Percentiles rank a stretch among this genome's conserved stretches.
These are phyloP conservation scores for Sebastes diploproa DNA, from an alignment of 2,797 vertebrate species.

Conservation along the genomic window DNA sequence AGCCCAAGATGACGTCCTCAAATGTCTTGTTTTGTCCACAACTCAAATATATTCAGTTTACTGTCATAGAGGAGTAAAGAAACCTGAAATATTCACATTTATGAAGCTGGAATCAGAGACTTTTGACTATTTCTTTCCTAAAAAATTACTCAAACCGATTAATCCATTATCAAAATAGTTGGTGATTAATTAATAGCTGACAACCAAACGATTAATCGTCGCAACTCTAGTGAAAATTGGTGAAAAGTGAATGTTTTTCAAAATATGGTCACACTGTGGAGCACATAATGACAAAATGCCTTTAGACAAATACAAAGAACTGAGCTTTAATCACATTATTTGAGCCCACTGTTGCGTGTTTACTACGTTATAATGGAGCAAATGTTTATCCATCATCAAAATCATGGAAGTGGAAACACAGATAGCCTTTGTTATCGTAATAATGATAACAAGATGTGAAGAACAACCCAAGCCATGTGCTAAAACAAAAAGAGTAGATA, in stretches of 20 bases:
- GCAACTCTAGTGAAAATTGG: too few relatives aligned
- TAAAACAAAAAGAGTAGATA: not conserved
- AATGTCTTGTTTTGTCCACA: too few relatives aligned
- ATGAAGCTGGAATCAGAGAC: too few relatives aligned
- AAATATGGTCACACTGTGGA: not conserved
- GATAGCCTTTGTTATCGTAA: slow-evolving; percentile 16
- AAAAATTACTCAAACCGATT: too few relatives aligned
- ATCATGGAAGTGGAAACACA: slow-evolving; percentile 15
- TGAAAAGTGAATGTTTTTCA: not conserved
- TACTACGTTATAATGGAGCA: not conserved
- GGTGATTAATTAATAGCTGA: too few relatives aligned
- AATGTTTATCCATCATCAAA: slow-evolving; percentile 15
- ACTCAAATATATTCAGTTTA: too few relatives aligned
- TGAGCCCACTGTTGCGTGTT: not conserved
- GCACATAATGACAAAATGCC: not conserved
- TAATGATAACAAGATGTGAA: not conserved
- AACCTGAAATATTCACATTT: too few relatives aligned
- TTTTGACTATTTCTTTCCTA: too few relatives aligned
- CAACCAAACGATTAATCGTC: fast-evolving
- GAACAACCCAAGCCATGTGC: not conserved
- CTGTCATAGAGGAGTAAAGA: too few relatives aligned
- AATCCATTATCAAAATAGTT: too few relatives aligned
- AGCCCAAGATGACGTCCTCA: too few relatives aligned
- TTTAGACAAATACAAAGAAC: not conserved
- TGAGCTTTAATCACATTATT: not conserved